Base-by-base conservation (phyloP, 2,888 invertebrate genomes). In the Torymus aiolomorphi region DNA sequence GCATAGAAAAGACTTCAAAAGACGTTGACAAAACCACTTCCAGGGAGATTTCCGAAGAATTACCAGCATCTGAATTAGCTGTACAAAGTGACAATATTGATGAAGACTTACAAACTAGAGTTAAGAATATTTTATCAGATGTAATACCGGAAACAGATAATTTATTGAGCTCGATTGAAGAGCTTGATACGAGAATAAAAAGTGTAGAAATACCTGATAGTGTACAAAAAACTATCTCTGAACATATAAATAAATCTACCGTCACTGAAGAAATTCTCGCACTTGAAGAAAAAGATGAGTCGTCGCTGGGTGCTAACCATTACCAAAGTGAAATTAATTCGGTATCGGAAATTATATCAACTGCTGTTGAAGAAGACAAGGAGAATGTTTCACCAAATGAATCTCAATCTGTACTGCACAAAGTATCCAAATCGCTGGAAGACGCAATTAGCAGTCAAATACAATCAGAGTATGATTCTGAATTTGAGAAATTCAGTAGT, bases 141-240 rank as follows among this genome's bases (percentile, higher is more conserved):
- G 81, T 83, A 20, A 63, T 83, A 66, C 80, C 81, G 13, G 79
- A 84, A 78, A 80, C 84, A 4, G 81, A 86, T 49, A 71, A 83
- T 16, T 66, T 81, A 14, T 74, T 71, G 4, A 77, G 59, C 20
- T 83, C 83, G 0, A 78, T 81, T 14, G 86, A 84, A 59, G 85
- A 87, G 78, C 86, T 88, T 11, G 87, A 90, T 81, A 87, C 85
- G n/a, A 85, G 87, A 81, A 86, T 87, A 11, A 87, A 86, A 51
- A 88, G 87, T 79, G 86, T 86, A 67, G 86, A 89, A 65, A 88
- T 89, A 56, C 80, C 88, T 3, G 88, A 87, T 72, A 86, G 87
- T 75, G 87, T 88, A 18, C 89, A 89, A 69, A 89, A 88, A 76
- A 88, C 89, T 0, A 87, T 88, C 61, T 87, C 86, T 1, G 88